Conservation (phyloP, 2,113 vertebrate genomes). For the Anseranas semipalmata region DNA sequence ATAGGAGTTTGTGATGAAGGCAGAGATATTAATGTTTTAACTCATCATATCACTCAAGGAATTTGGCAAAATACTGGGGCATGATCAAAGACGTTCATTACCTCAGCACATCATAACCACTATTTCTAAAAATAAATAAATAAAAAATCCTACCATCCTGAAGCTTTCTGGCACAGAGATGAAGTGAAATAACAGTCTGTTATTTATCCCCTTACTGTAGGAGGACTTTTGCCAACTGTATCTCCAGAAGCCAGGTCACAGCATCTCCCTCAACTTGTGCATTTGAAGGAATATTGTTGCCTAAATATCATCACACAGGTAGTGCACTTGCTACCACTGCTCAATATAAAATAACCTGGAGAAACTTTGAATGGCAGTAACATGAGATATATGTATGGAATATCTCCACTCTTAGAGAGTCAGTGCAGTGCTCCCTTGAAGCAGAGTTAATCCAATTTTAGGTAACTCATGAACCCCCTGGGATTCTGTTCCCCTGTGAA, state of each 20-base stretch:
- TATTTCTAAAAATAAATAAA: background rate
- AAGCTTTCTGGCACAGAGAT: background rate
- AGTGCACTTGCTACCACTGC: background rate
- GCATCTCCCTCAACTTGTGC: background rate
- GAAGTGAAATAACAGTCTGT: background rate
- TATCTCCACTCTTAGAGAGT: background rate
- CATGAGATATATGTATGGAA: fast-evolving
- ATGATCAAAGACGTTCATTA: background rate
- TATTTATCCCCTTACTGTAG: background rate
- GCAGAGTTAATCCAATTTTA: background rate
- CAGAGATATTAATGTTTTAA: background rate
- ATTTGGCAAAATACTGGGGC: background rate
- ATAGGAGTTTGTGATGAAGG: background rate
- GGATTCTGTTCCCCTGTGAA: background rate
- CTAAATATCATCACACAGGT: background rate
- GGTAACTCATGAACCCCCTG: background rate
- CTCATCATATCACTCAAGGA: background rate
- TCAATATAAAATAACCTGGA: background rate
- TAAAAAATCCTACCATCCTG: background rate
- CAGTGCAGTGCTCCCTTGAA: background rate
- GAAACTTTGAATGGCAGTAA: background rate
- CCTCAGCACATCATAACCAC: background rate
- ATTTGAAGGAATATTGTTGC: background rate
- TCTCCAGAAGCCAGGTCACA: background rate
- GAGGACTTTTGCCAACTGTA: background rate